Evolutionary conservation across 1,140 invertebrate species (phyloP), one percentile per base, ranked within the genome.

Genomic region (Babylonia areolata): DNA sequence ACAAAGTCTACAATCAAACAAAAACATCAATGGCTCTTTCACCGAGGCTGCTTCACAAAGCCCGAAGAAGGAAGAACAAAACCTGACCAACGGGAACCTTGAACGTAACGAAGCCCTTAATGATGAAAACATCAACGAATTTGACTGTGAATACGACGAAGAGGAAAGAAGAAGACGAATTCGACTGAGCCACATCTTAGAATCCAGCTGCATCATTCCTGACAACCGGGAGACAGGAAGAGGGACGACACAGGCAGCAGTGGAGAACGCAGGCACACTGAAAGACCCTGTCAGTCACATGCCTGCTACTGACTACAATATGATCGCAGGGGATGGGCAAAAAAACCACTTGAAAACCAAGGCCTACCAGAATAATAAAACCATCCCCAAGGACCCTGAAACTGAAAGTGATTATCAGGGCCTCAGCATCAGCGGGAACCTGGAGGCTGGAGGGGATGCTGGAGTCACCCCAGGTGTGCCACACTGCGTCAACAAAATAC

Each of bases 171-270:
- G 58, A 64, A 23, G 28, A 12, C 58, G 58, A 5, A 64, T 64
- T 64, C 23, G 78, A 31, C 40, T 79, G 39, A 79, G 78, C 39
- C 39, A 79, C 28, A 79, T 79, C 40, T 23, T 79, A 6, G 40
- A 79, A 39, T 79, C 78, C 78, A 79, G 78, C 40, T n/a, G 78
- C 17, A 64, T 64, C 12, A 23, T 64, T 12, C 2, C 58, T 11
- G 58, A 64, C 20, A 64, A 12, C 28, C 58, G 5, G 23, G 58
- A 23, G 28, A n/a, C 28, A 64, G 20, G 20, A 51, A 20, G 46
- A 51, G 46, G 28, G 58, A 64, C 23, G 17, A 64, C 28, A 12
- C 58, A 64, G 58, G 20, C 17, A 64, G 5, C 58, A 6, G 20
- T 20, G 6, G 58, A 64, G 5, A 0, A 23, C 28, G 58, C 58